Evolutionary conservation across 1,140 invertebrate genomes (phyloP).

Genomic region (Pentalonia nigronervosa): DNA sequence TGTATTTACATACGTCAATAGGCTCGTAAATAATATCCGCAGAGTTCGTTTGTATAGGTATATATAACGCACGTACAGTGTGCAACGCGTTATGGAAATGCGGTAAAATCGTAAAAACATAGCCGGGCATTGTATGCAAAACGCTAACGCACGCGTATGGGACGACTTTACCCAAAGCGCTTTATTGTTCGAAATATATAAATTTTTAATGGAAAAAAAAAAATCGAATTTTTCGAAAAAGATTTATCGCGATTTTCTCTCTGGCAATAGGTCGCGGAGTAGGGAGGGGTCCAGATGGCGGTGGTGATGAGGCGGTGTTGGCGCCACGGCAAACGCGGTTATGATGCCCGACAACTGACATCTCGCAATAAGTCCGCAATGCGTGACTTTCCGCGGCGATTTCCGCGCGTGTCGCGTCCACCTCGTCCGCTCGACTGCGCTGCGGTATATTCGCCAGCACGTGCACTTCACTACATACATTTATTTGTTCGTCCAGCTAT

Average conservation of each 20-base stretch:
- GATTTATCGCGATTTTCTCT: not conserved
- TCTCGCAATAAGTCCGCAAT: not conserved
- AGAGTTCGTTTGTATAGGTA: not conserved
- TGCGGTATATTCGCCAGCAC: not conserved
- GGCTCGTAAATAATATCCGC: constrained; percentile 25
- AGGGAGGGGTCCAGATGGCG: not conserved
- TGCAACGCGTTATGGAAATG: constrained; percentile 32
- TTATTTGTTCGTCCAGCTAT: not conserved
- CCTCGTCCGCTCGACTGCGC: not conserved
- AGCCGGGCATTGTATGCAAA: constrained; percentile 35
- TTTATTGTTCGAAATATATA: not conserved
- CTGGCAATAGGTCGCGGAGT: not conserved
- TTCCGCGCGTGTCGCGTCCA: not conserved
- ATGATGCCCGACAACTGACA: not conserved
- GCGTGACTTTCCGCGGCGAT: not conserved
- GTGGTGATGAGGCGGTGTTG: not conserved
- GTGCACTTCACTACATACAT: not conserved
- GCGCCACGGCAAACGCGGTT: not conserved
- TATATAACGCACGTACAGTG: not conserved
- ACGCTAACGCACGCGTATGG: not conserved
- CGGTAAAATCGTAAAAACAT: not conserved
- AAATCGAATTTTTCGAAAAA: not conserved
- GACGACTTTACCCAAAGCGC: not conserved
- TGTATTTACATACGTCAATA: constrained; percentile 28
- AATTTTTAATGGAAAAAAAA: not conserved